Evolutionary conservation across 2,888 invertebrate genomes (phyloP), one percentile per base, ranked within the genome.

Genomic region (Pteria penguin): DNA sequence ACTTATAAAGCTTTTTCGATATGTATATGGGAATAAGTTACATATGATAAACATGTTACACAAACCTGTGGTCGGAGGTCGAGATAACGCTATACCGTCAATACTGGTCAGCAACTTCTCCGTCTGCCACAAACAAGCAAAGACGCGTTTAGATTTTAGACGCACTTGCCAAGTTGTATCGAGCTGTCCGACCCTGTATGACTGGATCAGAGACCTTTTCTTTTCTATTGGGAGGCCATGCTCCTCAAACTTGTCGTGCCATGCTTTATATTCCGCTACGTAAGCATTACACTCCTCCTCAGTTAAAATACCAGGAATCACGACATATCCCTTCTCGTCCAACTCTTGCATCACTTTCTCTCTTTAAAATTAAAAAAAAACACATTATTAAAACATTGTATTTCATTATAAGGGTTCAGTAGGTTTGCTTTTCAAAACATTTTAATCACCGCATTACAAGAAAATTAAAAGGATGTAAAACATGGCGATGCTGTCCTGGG

Each of bases 121-220:
- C 26, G 85, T 85, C 3, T 78, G 78, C 84, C 82, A 85, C 22
- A 85, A 14, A 22, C 68, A 65, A 14, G 57, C 71, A 62, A 85
- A 85, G 0, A 83, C 78, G 2, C 75, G 60, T 54, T 80, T 82
- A 0, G 73, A 67, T 58, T 73, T 71, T 18, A 84, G 72, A 4
- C 85, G 62, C 8, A 72, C 75, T 22, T 72, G 36, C 85, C 83
- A 83, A 2, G 79, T 65, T 2, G 72, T 36, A 3, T 72, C 62
- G 11, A 76, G 65, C 70, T 85, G 83, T 3, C 75, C 79, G 8
- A 75, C 57, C n/a, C 61, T 54, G 73, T 82, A 83, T 1, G 70
- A 61, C 32, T 80, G 80, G 27, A 81, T 75, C 31, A 81, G 27
- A 8, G 81, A 81, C 1, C 62, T 60, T 1, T 67, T 54, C 33